These are phyloP conservation scores for Eustalomyia histrio DNA, from an alignment of 2,888 invertebrate species.

Conservation along the genomic window DNA sequence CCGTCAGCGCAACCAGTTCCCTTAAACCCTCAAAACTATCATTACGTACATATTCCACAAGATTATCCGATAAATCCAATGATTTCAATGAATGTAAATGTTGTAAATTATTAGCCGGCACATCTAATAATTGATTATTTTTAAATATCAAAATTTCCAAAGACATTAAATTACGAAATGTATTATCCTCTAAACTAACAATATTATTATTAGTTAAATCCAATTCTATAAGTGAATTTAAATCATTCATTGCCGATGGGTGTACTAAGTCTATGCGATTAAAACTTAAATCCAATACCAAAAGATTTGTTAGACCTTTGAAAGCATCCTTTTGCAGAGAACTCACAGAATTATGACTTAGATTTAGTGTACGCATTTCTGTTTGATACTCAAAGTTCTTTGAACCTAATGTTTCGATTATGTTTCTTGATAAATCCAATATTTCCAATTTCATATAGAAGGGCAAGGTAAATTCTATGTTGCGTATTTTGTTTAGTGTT, in stretches of 20 bases:
- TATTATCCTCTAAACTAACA: slow-evolving; percentile 85
- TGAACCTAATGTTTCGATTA: slow-evolving; percentile 88
- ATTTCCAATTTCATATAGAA: slow-evolving; percentile 90
- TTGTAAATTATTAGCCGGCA: slow-evolving; percentile 85
- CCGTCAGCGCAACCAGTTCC: slow-evolving; percentile 85
- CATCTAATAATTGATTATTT: slow-evolving; percentile 88
- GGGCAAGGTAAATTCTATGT: slow-evolving; percentile 87
- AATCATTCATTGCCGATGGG: slow-evolving; percentile 87
- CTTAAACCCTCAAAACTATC: slow-evolving; percentile 87
- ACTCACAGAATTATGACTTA: slow-evolving; percentile 88
- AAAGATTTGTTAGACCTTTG: slow-evolving; percentile 85
- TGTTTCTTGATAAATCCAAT: slow-evolving; percentile 91
- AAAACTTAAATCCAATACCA: slow-evolving; percentile 86
- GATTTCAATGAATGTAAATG: slow-evolving; percentile 85
- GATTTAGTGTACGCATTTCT: slow-evolving; percentile 86
- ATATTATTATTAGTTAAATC: slow-evolving; percentile 88
- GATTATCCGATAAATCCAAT: slow-evolving; percentile 89
- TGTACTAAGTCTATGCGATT: slow-evolving; percentile 89
- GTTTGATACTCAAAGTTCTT: slow-evolving; percentile 90
- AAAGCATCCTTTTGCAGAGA: slow-evolving; percentile 87
- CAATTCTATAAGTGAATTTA: slow-evolving; percentile 86
- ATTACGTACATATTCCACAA: slow-evolving; percentile 86
- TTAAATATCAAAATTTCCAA: slow-evolving; percentile 87
- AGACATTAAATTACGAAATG: slow-evolving; percentile 85
- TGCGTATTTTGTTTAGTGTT: slow-evolving; percentile 89